A percentile compares a stretch with the other conserved stretches of the same genome.
phyloP scores from a whole-genome alignment of 2,888 invertebrate species.

The Drosophila fulvimacula region DNA sequence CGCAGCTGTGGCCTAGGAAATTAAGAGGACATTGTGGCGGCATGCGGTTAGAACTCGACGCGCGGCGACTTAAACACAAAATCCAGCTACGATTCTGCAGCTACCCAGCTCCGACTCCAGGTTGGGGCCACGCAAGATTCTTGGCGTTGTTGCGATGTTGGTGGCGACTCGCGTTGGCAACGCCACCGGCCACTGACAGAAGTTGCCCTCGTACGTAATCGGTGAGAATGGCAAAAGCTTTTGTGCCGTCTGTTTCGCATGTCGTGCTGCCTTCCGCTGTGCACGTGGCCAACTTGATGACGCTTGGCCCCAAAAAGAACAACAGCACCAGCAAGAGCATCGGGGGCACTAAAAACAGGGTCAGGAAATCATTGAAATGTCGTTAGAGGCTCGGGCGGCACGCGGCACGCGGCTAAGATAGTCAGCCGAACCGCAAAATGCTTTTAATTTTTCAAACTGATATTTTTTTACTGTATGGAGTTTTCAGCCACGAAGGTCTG shows the following conservation, averaged over 20 bases:
- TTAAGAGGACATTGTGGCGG: constrained; percentile 82
- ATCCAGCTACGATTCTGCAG: constrained; percentile 39
- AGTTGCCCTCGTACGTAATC: constrained; percentile 79
- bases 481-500: not conserved
- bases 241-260: constrained; percentile 65
- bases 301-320: constrained; percentile 59
- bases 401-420: constrained; percentile 72
- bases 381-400: constrained; percentile 75
- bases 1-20: constrained; percentile 73
- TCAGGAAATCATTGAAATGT: constrained; percentile 79
- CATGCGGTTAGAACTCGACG: constrained; percentile 71
- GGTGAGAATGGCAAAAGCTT: constrained; percentile 74
- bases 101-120: constrained; percentile 11
- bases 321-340: constrained; percentile 37
- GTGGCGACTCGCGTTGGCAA: constrained; percentile 59
- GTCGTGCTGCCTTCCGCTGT: constrained; percentile 69
- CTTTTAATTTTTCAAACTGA: constrained; percentile 80
- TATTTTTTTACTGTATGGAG: constrained; percentile 57
- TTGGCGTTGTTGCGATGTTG: constrained; percentile 79
- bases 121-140: constrained; percentile 75
- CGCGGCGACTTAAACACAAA: constrained; percentile 70
- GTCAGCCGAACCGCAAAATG: constrained; percentile 76
- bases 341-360: constrained; percentile 25
- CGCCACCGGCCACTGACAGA: constrained; percentile 61
- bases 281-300: constrained; percentile 76